phyloP scores from a whole-genome alignment of 1,140 invertebrate genomes.

The Scaptomyza pallida region DNA sequence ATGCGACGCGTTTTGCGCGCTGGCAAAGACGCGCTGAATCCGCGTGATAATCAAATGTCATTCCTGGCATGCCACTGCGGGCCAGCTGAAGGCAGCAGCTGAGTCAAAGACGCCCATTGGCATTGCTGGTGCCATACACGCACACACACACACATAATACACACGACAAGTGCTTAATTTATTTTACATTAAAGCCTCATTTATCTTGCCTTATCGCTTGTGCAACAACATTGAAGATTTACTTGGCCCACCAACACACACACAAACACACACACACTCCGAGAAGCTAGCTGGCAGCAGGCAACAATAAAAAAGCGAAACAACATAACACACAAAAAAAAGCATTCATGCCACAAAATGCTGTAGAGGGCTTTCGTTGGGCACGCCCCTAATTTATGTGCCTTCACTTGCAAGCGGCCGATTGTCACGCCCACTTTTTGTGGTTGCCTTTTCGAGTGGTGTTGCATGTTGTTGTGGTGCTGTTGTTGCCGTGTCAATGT shows the following conservation, averaged over 20 bases:
- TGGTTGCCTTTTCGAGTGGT: slow-evolving; percentile 25
- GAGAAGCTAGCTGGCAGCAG: background rate
- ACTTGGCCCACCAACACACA: slow-evolving; percentile 57
- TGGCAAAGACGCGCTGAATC: slow-evolving; percentile 60
- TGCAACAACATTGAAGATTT: slow-evolving; percentile 81
- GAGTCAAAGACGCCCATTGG: slow-evolving; percentile 16
- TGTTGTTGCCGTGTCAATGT: slow-evolving; percentile 65
- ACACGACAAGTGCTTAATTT: slow-evolving; percentile 81
- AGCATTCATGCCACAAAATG: slow-evolving; percentile 22
- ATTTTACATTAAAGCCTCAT: slow-evolving; percentile 80
- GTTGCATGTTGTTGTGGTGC: slow-evolving; percentile 9
- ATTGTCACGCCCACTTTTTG: slow-evolving; percentile 67
- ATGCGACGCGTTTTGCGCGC: slow-evolving; percentile 43
- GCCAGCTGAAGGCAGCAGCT: slow-evolving; percentile 5
- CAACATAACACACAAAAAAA: background rate
- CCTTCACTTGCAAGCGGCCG: slow-evolving; percentile 72
- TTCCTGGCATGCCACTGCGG: slow-evolving; percentile 57
- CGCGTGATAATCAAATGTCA: slow-evolving; percentile 79
- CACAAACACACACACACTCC: too few species aligned
- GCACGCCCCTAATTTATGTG: slow-evolving; percentile 80
- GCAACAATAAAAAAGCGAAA: slow-evolving; percentile 7
- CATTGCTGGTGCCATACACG: background rate
- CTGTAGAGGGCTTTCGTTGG: slow-evolving; percentile 40
- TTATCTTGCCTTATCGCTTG: slow-evolving; percentile 78
- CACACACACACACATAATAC: slow-evolving; percentile 47